A percentile compares a stretch with the other conserved stretches of the same genome.
These are phyloP conservation scores for Eudasyphora cyanicolor DNA, from an alignment of 2,888 invertebrate species.

Conservation along the genomic window DNA sequence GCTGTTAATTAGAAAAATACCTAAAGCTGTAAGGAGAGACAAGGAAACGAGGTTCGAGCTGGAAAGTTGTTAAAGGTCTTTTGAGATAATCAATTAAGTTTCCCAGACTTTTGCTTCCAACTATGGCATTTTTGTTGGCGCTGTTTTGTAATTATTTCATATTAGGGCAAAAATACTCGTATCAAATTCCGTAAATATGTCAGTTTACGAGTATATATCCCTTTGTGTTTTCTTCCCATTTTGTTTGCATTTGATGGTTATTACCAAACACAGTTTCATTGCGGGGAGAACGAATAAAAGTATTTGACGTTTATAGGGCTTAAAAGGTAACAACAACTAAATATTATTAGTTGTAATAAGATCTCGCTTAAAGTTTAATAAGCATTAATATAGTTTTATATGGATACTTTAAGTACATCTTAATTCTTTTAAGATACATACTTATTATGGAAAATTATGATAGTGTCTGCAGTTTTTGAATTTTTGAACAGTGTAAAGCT, in stretches of 20 bases:
- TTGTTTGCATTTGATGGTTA: conserved; percentile 29
- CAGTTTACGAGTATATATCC: background rate
- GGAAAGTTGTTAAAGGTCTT: background rate
- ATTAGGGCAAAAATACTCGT: background rate
- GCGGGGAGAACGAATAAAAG: conserved; percentile 36
- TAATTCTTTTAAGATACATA: too few relatives aligned
- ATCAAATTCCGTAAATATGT: conserved; percentile 35
- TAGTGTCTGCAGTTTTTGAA: too few relatives aligned
- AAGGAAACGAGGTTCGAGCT: background rate
- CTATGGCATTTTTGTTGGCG: too few relatives aligned
- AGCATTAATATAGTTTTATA: background rate
- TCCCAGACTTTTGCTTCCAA: too few relatives aligned
- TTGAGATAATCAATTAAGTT: too few relatives aligned
- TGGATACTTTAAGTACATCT: too few relatives aligned
- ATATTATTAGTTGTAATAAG: conserved; percentile 23
- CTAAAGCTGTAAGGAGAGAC: conserved; percentile 58
- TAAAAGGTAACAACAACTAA: conserved; percentile 34
- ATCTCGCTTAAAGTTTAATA: background rate
- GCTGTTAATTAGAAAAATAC: conserved; percentile 67
- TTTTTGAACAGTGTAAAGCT: too few relatives aligned
- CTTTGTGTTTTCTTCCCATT: background rate
- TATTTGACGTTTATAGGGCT: conserved; percentile 44
- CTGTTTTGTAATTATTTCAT: background rate
- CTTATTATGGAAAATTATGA: too few relatives aligned
- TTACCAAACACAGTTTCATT: background rate